A percentile compares a stretch with the other conserved stretches of the same genome.
Conservation (phyloP, 2,888 invertebrate genomes). For the Panzeria rudis region DNA sequence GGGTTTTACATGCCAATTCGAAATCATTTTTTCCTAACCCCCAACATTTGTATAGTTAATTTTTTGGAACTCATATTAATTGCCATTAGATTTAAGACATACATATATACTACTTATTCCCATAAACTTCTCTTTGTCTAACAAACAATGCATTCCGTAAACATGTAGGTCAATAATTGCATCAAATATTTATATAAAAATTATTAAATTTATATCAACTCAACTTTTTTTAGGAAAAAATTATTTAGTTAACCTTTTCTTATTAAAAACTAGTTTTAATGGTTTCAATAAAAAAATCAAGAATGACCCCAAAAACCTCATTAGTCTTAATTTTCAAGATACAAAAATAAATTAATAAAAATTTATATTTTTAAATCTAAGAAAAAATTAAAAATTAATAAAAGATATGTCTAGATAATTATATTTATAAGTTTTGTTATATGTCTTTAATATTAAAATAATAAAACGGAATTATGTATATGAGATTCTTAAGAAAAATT, state of each 20-base stretch:
- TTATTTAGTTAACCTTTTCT: conserved; percentile 30
- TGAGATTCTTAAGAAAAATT: conserved; percentile 45
- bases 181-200: not conserved
- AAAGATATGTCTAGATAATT: conserved; percentile 64
- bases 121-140: not conserved
- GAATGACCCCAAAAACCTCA: conserved; percentile 70
- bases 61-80: no score
- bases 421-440: conserved; percentile 72
- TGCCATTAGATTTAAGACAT: no score
- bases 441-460: conserved; percentile 67
- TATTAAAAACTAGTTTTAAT: conserved; percentile 57
- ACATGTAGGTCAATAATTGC: no score
- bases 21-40: no score
- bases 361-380: conserved; percentile 58
- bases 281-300: conserved; percentile 63
- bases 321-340: conserved; percentile 67
- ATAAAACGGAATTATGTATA: conserved; percentile 63
- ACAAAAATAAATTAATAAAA: conserved; percentile 14
- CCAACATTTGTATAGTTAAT: no score
- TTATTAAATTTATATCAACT: not conserved
- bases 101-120: not conserved
- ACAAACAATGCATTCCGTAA: no score
- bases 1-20: no score
- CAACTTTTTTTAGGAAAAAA: not conserved
- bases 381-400: conserved; percentile 25